These are phyloP conservation scores for Mormyrus proboscirostris DNA, from an alignment of 2,797 vertebrate genomes.

Conservation along the genomic window DNA sequence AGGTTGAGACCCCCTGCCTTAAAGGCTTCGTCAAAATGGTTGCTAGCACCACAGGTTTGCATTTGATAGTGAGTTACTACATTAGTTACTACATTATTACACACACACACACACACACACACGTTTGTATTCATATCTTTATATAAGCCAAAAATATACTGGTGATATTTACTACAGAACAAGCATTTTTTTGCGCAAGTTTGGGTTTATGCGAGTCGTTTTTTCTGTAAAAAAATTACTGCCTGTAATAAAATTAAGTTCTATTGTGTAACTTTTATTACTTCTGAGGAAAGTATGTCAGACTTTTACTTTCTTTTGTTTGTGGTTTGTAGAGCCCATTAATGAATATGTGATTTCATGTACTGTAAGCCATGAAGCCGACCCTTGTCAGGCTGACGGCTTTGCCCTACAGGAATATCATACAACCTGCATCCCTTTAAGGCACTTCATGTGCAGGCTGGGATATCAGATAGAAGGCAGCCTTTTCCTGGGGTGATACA, in stretches of 20 bases:
- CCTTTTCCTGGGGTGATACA: constrained; percentile 31
- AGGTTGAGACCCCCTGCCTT: not conserved
- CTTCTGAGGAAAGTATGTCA: not conserved
- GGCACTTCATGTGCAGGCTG: constrained; percentile 8
- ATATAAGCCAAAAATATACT: not conserved
- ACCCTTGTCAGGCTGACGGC: not conserved
- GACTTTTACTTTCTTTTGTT: not conserved
- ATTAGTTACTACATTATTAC: too few species aligned
- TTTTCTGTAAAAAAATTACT: not conserved
- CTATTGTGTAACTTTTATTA: not conserved
- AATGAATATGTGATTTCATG: not conserved
- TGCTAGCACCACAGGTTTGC: not conserved
- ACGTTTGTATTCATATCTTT: not conserved
- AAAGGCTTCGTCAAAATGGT: not conserved
- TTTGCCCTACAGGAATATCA: not conserved
- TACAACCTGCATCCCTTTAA: constrained; percentile 14
- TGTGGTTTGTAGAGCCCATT: not conserved
- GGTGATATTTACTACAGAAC: not conserved
- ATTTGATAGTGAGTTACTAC: not conserved
- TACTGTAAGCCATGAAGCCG: not conserved
- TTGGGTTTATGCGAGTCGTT: not conserved
- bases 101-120: not conserved
- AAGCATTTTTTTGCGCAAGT: not conserved
- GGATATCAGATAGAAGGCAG: constrained; percentile 30
- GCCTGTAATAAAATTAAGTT: not conserved